Base-by-base conservation (phyloP, 2,797 vertebrate species). In the Serranus cabrilla region DNA sequence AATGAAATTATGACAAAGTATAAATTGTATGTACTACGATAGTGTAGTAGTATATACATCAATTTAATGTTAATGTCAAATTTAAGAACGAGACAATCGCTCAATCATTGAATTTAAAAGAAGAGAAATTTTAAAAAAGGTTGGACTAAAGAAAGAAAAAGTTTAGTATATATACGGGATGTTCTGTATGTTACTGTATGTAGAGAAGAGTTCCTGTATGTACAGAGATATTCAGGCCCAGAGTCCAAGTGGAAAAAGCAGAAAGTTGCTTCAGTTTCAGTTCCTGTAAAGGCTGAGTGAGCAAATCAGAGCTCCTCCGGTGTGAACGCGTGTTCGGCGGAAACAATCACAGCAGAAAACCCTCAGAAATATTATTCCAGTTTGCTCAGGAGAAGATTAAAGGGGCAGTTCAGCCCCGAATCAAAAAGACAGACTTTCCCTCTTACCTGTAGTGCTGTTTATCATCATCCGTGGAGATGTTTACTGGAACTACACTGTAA, bases 71-170 rank as follows among this genome's bases (percentile, higher is more conserved):
- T 91, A 92, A 89, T 81, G 91, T 91, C 90, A 91, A 93, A 92
- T 92, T 93, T 91, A 94, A 91, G 86, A 92, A 93, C 5, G 91
- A 95, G 95, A 95, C 95, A 95, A 96, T 96, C 95, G 94, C 92
- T 94, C 91, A 93, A 89, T 91, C 88, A 86, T 88, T 84, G 77
- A 89, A 90, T 90, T 91, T 80, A 67, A 85, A 86, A 59, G 72
- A 91, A 85, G 85, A 90, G 69, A 73, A 82, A 88, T 86, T 84
- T 74, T 25, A 25, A 50, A 71, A 89, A 87, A 89, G 75, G 86
- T 87, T 78, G 87, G 81, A 86, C 72, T 85, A 78, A 84, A 78
- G 85, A 87, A 85, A 84, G 74, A 71, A 83, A 84, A 87, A 85
- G 85, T 86, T 79, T 84, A 89, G 83, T 87, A 89, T 92, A 92